phyloP scores from a whole-genome alignment of 2,888 invertebrate genomes.

The Axea sp. region DNA sequence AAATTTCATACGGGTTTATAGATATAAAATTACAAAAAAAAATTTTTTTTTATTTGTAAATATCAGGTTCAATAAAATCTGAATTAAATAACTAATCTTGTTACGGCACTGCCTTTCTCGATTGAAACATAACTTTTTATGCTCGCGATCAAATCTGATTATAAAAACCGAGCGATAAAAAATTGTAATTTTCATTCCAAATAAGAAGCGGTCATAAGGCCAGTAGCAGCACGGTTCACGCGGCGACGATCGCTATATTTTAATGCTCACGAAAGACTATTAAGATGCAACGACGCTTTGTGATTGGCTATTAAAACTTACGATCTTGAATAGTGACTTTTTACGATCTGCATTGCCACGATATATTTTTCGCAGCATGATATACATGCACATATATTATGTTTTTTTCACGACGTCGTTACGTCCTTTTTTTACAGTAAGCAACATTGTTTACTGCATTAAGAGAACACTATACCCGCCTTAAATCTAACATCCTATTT shows the following conservation, averaged over 20 bases:
- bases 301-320: constrained; percentile 54
- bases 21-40: too few relatives aligned
- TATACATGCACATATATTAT: constrained; percentile 24
- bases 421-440: constrained; percentile 8
- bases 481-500: too few relatives aligned
- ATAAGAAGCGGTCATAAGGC: constrained; percentile 17
- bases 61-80: too few relatives aligned
- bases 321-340: constrained; percentile 42
- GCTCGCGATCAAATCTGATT: constrained; percentile 30
- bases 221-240: constrained; percentile 18
- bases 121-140: constrained; percentile 45
- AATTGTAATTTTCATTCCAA: constrained; percentile 24
- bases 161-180: constrained; percentile 12
- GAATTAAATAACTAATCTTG: too few relatives aligned
- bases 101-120: constrained; percentile 4
- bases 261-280: constrained; percentile 25
- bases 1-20: too few relatives aligned
- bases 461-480: too few relatives aligned
- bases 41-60: too few relatives aligned
- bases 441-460: constrained; percentile 6
- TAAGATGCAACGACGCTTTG: constrained; percentile 31
- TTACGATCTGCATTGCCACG: constrained; percentile 20
- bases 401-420: not conserved
- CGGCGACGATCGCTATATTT: constrained; percentile 27
- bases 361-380: constrained; percentile 23